Evolutionary conservation across 1,140 invertebrate genomes (phyloP).

Genomic region (Nymphalis io): DNA sequence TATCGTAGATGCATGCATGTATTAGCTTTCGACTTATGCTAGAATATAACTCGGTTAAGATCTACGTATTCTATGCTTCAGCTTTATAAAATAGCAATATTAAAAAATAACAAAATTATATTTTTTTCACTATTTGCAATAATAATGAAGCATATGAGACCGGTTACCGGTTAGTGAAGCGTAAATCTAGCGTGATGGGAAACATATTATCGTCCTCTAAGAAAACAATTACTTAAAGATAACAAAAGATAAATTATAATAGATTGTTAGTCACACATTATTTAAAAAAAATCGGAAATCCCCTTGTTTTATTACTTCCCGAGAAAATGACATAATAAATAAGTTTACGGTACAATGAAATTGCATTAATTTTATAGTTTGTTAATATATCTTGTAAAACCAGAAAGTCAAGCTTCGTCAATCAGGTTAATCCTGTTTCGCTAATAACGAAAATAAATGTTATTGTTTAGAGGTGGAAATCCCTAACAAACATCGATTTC

Average conservation of each 20-base stretch:
- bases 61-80: no score
- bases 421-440: conserved; percentile 65
- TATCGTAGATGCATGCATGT: no score
- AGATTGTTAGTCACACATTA: conserved; percentile 31
- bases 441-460: conserved; percentile 52
- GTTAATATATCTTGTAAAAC: conserved; percentile 64
- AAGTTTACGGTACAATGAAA: conserved; percentile 54
- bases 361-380: conserved; percentile 54
- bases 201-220: conserved; percentile 47
- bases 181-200: conserved; percentile 40
- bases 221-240: conserved; percentile 57
- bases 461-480: conserved; percentile 50
- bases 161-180: not conserved
- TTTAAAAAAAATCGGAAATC: conserved; percentile 72
- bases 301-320: conserved; percentile 66
- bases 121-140: not conserved
- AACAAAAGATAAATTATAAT: conserved; percentile 52
- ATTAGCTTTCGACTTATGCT: no score
- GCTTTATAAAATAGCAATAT: not conserved
- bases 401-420: conserved; percentile 57
- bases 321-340: conserved; percentile 55
- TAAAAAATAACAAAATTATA: not conserved
- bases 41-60: no score
- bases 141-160: not conserved
- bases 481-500: conserved; percentile 32